phyloP scores from a whole-genome alignment of 2,888 invertebrate species.

The Eubasilissa splendida region DNA sequence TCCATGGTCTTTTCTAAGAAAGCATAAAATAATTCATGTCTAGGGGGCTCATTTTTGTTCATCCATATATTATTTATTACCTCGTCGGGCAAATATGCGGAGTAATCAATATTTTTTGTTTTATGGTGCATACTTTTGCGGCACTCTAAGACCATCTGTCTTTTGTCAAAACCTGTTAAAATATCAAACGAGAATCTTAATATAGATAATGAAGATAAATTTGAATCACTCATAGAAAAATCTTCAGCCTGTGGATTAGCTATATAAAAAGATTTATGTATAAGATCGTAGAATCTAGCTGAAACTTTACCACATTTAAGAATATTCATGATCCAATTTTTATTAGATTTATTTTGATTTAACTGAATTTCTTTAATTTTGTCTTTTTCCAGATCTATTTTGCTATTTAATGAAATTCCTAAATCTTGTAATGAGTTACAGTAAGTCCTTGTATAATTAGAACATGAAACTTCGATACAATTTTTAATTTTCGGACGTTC shows the following conservation, averaged over 20 bases:
- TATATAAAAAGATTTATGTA: slow-evolving; percentile 76
- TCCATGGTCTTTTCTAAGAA: slow-evolving; percentile 69
- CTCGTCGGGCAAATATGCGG: slow-evolving; percentile 53
- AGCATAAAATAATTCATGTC: slow-evolving; percentile 66
- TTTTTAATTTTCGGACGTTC: slow-evolving; percentile 71
- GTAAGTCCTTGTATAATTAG: slow-evolving; percentile 75
- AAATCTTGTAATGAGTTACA: slow-evolving; percentile 77
- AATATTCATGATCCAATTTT: slow-evolving; percentile 76
- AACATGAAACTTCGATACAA: slow-evolving; percentile 76
- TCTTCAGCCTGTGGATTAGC: slow-evolving; percentile 83
- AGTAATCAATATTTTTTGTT: slow-evolving; percentile 63
- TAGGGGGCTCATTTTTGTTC: slow-evolving; percentile 40
- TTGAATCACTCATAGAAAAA: slow-evolving; percentile 74
- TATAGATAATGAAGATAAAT: slow-evolving; percentile 75
- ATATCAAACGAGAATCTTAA: slow-evolving; percentile 74
- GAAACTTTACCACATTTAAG: slow-evolving; percentile 77
- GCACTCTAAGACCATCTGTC: slow-evolving; percentile 65
- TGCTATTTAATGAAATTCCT: slow-evolving; percentile 59
- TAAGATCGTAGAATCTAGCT: slow-evolving; percentile 79
- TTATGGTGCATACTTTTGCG: slow-evolving; percentile 65
- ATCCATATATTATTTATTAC: slow-evolving; percentile 47
- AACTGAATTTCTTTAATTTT: slow-evolving; percentile 9
- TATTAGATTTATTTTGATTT: neutral
- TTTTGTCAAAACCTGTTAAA: slow-evolving; percentile 66
- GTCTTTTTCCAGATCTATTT: slow-evolving; percentile 47